Conservation (phyloP, 2,888 invertebrate species). For the Eutolmus rufibarbis region DNA sequence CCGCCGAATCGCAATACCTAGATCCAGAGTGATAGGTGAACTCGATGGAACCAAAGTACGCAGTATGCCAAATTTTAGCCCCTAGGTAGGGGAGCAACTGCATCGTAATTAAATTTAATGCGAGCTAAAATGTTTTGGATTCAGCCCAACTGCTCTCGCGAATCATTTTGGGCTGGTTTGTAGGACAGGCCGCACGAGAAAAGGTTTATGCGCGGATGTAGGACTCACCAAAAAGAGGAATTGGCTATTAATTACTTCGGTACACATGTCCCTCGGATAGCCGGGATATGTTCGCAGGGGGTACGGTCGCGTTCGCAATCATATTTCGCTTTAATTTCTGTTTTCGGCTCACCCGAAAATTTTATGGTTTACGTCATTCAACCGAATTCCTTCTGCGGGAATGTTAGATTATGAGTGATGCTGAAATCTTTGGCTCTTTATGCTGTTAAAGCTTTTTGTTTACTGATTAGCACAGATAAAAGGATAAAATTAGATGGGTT, state of each 20-base stretch:
- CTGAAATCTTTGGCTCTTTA: background rate
- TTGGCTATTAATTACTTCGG: constrained; percentile 1
- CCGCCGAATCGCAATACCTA: background rate
- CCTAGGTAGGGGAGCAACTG: background rate
- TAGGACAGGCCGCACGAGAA: background rate
- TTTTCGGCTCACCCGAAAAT: background rate
- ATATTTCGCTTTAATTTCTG: background rate
- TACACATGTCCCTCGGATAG: background rate
- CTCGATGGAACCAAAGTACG: background rate
- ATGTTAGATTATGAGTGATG: background rate
- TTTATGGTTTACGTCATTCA: background rate
- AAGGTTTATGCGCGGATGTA: background rate
- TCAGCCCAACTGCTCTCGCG: background rate
- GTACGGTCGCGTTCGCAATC: background rate
- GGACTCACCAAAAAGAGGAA: background rate
- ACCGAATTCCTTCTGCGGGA: background rate
- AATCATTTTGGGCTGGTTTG: background rate
- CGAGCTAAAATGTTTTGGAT: constrained; percentile 23
- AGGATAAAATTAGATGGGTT: background rate
- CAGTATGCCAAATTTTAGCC: background rate
- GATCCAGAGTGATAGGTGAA: background rate
- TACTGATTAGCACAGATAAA: background rate
- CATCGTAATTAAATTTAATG: constrained; percentile 29
- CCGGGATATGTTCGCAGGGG: background rate
- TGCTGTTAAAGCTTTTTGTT: background rate